phyloP scores from a whole-genome alignment of 2,113 vertebrate genomes.

The Corynorhinus townsendii region DNA sequence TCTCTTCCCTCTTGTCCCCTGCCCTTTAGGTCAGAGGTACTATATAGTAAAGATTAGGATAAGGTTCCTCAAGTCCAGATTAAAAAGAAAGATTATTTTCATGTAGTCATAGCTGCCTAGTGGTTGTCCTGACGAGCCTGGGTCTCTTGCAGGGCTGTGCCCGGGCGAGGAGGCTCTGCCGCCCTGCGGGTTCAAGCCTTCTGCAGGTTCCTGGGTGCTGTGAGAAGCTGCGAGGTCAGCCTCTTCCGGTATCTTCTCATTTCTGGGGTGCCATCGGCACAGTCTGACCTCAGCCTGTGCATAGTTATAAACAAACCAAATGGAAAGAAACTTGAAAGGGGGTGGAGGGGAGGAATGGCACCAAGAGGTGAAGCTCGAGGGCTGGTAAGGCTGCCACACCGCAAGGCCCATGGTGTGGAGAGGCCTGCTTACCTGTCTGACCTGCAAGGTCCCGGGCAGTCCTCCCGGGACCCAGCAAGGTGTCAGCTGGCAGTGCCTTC shows the following conservation, averaged over 20 bases:
- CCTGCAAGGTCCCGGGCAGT: not conserved
- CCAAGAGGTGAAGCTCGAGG: not conserved
- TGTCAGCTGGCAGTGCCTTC: not conserved
- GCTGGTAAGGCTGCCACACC: not conserved
- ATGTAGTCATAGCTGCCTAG: constrained; percentile 42
- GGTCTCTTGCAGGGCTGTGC: not conserved
- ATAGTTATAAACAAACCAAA: not conserved
- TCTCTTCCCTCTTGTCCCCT: not conserved
- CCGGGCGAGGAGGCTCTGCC: not conserved
- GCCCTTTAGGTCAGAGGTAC: constrained; percentile 46
- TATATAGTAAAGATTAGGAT: constrained; percentile 55
- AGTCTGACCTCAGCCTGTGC: not conserved
- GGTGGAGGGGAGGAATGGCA: not conserved
- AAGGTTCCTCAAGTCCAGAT: constrained; percentile 36
- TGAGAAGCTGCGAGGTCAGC: not conserved
- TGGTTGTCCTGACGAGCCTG: not conserved
- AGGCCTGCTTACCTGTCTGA: not conserved
- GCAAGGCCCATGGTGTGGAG: not conserved
- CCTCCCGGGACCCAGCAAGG: not conserved
- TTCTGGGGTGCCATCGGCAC: not conserved
- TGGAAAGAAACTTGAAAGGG: not conserved
- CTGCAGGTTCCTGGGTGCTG: not conserved
- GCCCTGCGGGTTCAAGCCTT: not conserved
- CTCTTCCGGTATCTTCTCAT: not conserved
- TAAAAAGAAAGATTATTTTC: constrained; percentile 40